Conservation (phyloP, 53 echinoderm and acorn worm species). For the Temnopleurus reevesii region DNA sequence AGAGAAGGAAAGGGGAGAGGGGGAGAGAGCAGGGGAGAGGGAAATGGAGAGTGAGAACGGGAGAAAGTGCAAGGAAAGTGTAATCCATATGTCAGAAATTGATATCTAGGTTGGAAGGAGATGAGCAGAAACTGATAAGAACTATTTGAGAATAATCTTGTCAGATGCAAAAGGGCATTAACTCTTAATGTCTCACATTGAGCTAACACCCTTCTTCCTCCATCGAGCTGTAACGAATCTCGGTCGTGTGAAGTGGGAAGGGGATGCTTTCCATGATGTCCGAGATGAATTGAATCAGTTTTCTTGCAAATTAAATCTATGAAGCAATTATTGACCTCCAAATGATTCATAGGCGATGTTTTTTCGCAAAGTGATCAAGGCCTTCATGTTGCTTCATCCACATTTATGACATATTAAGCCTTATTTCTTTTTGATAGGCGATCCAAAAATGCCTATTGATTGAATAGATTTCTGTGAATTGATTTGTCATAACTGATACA, state of each 20-base stretch:
- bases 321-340: not conserved
- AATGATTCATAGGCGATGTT: constrained; percentile 1
- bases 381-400: not conserved
- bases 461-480: not conserved
- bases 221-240: too few species aligned
- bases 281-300: constrained; percentile 28
- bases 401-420: not conserved
- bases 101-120: constrained; percentile 15
- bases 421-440: not conserved
- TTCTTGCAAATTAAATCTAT: constrained; percentile 32
- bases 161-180: not conserved
- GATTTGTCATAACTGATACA: constrained; percentile 24
- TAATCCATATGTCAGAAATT: constrained; percentile 40
- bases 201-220: not conserved
- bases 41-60: not conserved
- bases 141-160: not conserved
- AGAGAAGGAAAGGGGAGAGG: not conserved
- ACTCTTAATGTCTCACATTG: not conserved
- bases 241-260: not conserved
- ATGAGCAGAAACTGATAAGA: constrained; percentile 7
- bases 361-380: not conserved
- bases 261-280: not conserved
- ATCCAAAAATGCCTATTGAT: not conserved
- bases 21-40: not conserved
- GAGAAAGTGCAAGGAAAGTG: constrained; percentile 15